Evolutionary conservation across 2,113 vertebrate species (phyloP).

Genomic region (Limanda limanda): DNA sequence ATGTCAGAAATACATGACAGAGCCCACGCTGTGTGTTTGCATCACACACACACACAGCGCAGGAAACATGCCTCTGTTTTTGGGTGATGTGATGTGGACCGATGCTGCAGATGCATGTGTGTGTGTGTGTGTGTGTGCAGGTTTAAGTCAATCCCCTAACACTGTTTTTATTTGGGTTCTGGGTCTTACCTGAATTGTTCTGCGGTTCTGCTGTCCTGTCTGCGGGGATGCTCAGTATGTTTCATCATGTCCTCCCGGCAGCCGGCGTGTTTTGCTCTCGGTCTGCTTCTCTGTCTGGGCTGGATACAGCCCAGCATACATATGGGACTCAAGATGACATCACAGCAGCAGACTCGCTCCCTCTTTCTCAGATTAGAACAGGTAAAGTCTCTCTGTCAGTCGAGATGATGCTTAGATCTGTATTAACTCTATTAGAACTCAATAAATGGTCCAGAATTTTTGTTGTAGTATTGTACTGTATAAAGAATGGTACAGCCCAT

Average conservation of each 20-base stretch:
- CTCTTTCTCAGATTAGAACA: slow-evolving; percentile 34
- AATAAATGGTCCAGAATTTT: too few species aligned
- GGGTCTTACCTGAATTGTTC: slow-evolving; percentile 52
- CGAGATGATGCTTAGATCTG: not conserved
- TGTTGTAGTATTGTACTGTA: too few species aligned
- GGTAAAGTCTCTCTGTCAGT: not conserved
- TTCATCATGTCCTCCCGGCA: slow-evolving; percentile 31
- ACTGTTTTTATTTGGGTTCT: not conserved
- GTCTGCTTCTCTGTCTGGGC: slow-evolving; percentile 57
- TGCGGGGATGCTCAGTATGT: slow-evolving; percentile 10
- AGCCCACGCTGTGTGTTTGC: slow-evolving; percentile 16
- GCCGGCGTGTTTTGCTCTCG: slow-evolving; percentile 38
- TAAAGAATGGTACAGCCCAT: too few species aligned
- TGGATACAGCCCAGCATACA: slow-evolving; percentile 53
- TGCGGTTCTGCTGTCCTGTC: slow-evolving; percentile 14
- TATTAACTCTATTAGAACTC: too few species aligned
- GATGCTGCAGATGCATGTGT: slow-evolving; percentile 46
- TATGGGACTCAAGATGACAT: slow-evolving; percentile 73
- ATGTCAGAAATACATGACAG: not conserved
- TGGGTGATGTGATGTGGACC: slow-evolving; percentile 12
- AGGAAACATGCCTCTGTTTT: slow-evolving; percentile 51
- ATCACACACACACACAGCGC: slow-evolving; percentile 25
- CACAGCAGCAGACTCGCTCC: slow-evolving; percentile 53
- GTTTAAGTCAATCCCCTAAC: not conserved
- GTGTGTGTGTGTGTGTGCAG: not conserved